Base-by-base conservation (phyloP, 2,888 invertebrate species). In the Heteromurus nitidus region DNA sequence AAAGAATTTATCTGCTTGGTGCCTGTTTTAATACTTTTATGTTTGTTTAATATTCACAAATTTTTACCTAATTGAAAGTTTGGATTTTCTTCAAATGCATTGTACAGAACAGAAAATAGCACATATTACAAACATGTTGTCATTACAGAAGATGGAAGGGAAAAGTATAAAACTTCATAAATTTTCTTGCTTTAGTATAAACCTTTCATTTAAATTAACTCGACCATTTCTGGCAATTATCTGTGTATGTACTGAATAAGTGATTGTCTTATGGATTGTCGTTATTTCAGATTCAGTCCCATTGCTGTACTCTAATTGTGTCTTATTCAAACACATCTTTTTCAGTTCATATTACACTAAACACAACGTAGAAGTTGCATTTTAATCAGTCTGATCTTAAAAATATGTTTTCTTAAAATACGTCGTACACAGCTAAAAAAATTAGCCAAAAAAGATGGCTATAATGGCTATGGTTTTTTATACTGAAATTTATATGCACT, bases 381-480 rank as follows among this genome's bases (percentile, higher is more conserved):
- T 64, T 62, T 58, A 53, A 64, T 79, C 77, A 79, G 77, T 79
- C 77, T 79, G 77, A 31, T 31, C 64, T 79, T 79, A 69, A 79
- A 79, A 79, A 70, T 62, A 62, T 22, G 24, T n/a, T n/a, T n/a
- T n/a, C n/a, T n/a, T n/a, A n/a, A n/a, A n/a, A n/a, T n/a, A n/a
- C n/a, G n/a, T n/a, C n/a, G n/a, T n/a, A n/a, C n/a, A n/a, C n/a
- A n/a, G n/a, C n/a, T n/a, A n/a, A n/a, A n/a, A n/a, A n/a, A n/a
- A n/a, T n/a, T n/a, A n/a, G n/a, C n/a, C n/a, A n/a, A n/a, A n/a
- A n/a, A n/a, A n/a, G n/a, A n/a, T n/a, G n/a, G n/a, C n/a, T n/a
- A n/a, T n/a, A n/a, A n/a, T n/a, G n/a, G n/a, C n/a, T n/a, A n/a
- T n/a, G n/a, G n/a, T n/a, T n/a, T n/a, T n/a, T n/a, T n/a, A n/a